Evolutionary conservation across 2,888 invertebrate genomes (phyloP).

Genomic region (Apodemia duryi): DNA sequence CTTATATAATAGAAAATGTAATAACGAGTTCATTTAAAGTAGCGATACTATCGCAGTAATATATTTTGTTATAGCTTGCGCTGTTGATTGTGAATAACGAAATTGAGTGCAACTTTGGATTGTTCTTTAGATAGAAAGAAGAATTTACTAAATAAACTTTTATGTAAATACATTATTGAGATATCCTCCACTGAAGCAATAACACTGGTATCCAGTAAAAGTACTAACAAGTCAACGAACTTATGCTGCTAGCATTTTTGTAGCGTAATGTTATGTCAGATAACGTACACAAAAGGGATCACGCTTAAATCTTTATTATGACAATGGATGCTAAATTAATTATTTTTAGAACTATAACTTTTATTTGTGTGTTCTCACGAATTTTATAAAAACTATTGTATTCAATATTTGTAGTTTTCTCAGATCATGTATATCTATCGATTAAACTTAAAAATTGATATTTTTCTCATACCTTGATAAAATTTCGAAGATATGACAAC

Average conservation of each 20-base stretch:
- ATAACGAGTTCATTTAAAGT: too few relatives aligned
- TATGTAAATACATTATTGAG: neutral
- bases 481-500: too few relatives aligned
- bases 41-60: neutral
- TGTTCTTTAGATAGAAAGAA: neutral
- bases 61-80: neutral
- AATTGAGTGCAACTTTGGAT: slow-evolving; percentile 4
- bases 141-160: slow-evolving; percentile 2
- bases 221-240: neutral
- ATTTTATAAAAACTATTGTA: too few relatives aligned
- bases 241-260: neutral
- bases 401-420: too few relatives aligned
- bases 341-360: too few relatives aligned
- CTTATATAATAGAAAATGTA: too few relatives aligned
- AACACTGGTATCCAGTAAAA: neutral
- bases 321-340: too few relatives aligned
- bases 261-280: neutral
- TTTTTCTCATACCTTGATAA: too few relatives aligned
- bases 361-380: too few relatives aligned
- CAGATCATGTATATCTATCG: too few relatives aligned
- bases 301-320: neutral
- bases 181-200: neutral
- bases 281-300: neutral
- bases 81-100: neutral
- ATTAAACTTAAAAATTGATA: too few relatives aligned